These are phyloP conservation scores for Rhogogaster chlorosoma DNA, from an alignment of 2,888 invertebrate species.

Conservation along the genomic window DNA sequence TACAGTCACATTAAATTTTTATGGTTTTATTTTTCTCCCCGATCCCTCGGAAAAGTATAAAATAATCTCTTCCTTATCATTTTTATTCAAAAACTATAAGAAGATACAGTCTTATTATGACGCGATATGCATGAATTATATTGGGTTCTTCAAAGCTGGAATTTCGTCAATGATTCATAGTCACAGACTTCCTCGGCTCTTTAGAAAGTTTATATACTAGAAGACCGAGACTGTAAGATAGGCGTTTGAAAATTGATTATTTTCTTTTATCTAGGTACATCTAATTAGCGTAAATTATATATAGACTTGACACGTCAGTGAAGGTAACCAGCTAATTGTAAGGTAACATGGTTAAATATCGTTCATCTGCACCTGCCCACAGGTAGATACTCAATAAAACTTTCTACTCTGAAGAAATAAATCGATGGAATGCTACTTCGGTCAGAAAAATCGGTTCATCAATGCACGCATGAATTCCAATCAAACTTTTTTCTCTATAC, in stretches of 20 bases:
- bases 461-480: background rate
- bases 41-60: background rate
- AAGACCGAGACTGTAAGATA: background rate
- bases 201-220: background rate
- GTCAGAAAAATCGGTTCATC: background rate
- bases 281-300: background rate
- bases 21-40: background rate
- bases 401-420: constrained; percentile 24
- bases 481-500: background rate
- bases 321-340: background rate
- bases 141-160: background rate
- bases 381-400: background rate
- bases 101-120: background rate
- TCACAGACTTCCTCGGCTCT: background rate
- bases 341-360: background rate
- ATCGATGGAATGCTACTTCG: constrained; percentile 26
- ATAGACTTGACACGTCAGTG: background rate
- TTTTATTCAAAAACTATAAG: background rate
- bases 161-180: background rate
- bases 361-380: constrained; percentile 7
- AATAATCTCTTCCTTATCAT: background rate
- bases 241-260: background rate
- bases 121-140: background rate
- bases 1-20: background rate
- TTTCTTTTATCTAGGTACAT: background rate